These are phyloP conservation scores for Pterocles burchelli DNA, from an alignment of 2,113 vertebrate genomes.

Conservation along the genomic window DNA sequence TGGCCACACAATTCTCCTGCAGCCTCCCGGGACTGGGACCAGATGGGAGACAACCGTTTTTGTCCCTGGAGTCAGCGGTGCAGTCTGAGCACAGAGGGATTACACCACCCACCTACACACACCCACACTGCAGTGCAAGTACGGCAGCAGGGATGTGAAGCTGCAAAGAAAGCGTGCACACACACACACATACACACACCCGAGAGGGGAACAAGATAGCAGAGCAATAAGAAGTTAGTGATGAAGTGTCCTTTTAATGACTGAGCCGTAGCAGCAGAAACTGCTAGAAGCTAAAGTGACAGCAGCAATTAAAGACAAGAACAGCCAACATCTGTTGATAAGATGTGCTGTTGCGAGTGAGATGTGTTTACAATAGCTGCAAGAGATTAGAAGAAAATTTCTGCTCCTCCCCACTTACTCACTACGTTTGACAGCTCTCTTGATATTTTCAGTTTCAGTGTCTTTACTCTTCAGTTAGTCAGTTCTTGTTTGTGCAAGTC, in stretches of 20 bases:
- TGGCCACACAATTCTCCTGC: not conserved
- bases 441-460: conserved; percentile 3
- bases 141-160: not conserved
- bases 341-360: conserved; percentile 30
- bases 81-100: not conserved
- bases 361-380: conserved; percentile 57
- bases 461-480: not conserved
- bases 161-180: not conserved
- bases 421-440: not conserved
- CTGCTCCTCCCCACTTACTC: conserved; percentile 12
- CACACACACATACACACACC: not conserved
- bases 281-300: conserved; percentile 7
- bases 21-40: not conserved
- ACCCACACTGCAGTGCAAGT: not conserved
- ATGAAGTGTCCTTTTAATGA: not conserved
- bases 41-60: not conserved
- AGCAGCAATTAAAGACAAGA: conserved; percentile 31
- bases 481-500: not conserved
- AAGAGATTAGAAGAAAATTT: conserved; percentile 39
- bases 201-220: not conserved
- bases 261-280: not conserved
- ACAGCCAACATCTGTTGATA: conserved; percentile 56
- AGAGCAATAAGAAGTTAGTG: not conserved
- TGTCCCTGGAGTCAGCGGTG: not conserved
- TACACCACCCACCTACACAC: not conserved